Percentiles rank a stretch among this genome's conserved stretches.
Conservation (phyloP, 2,113 vertebrate genomes). For the Eurystomus gularis region DNA sequence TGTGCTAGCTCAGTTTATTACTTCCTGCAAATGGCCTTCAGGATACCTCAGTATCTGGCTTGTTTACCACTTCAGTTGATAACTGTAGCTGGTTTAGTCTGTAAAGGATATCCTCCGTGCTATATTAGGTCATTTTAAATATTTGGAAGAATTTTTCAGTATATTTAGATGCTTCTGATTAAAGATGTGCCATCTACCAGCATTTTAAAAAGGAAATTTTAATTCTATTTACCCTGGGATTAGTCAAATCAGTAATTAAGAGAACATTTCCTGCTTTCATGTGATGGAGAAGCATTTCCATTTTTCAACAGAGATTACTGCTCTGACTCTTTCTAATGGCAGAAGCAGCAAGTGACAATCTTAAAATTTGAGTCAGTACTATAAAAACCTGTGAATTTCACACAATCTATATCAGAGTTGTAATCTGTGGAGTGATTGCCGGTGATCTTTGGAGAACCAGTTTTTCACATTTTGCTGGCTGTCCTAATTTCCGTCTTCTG, state of each 20-base stretch:
- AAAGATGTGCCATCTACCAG: neutral
- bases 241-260: neutral
- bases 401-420: neutral
- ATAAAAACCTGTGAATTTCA: neutral
- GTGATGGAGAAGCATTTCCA: neutral
- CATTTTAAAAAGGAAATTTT: neutral
- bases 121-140: neutral
- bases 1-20: neutral
- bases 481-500: neutral
- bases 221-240: neutral
- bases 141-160: neutral
- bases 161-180: neutral
- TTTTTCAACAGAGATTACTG: neutral
- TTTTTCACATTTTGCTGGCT: neutral
- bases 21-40: neutral
- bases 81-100: neutral
- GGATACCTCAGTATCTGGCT: neutral
- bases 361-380: neutral
- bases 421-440: neutral
- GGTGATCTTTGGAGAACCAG: neutral
- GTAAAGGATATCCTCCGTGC: neutral
- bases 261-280: neutral
- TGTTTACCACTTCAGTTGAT: neutral
- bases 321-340: neutral
- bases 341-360: neutral